Conservation (phyloP, 1,140 invertebrate genomes). For the Halictus rubicundus region DNA sequence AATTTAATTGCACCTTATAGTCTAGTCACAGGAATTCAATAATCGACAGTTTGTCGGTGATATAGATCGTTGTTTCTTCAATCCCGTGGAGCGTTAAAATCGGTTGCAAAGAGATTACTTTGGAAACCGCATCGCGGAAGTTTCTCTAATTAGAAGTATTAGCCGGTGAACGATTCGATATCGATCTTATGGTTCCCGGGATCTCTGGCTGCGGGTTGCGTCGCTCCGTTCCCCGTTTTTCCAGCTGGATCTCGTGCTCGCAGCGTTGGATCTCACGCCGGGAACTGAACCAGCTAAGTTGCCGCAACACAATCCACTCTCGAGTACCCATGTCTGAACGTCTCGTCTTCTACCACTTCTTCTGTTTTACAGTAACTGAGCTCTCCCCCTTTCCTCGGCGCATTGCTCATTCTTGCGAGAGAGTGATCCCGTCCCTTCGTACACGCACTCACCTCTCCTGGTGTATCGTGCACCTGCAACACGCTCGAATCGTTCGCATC, state of each 20-base stretch:
- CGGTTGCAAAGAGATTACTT: too few species aligned
- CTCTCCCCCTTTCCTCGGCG: conserved; percentile 48
- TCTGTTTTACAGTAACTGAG: conserved; percentile 43
- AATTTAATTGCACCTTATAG: too few species aligned
- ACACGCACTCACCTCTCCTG: neutral
- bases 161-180: neutral
- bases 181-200: neutral
- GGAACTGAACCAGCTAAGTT: conserved; percentile 75
- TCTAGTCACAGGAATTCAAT: too few species aligned
- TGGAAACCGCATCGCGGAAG: too few species aligned
- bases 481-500: neutral
- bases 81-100: too few species aligned
- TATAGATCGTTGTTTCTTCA: too few species aligned
- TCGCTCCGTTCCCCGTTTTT: conserved; percentile 27
- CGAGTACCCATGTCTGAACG: conserved; percentile 34
- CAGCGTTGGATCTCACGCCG: conserved; percentile 74
- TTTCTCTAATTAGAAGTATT: neutral
- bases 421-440: neutral
- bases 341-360: conserved; percentile 50
- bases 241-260: conserved; percentile 46
- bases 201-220: conserved; percentile 8
- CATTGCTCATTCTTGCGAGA: conserved; percentile 58
- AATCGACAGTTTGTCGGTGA: too few species aligned
- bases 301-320: conserved; percentile 77
- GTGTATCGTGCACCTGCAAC: neutral